Conservation (phyloP, 2,797 vertebrate genomes). For the Chromobotia macracanthus region DNA sequence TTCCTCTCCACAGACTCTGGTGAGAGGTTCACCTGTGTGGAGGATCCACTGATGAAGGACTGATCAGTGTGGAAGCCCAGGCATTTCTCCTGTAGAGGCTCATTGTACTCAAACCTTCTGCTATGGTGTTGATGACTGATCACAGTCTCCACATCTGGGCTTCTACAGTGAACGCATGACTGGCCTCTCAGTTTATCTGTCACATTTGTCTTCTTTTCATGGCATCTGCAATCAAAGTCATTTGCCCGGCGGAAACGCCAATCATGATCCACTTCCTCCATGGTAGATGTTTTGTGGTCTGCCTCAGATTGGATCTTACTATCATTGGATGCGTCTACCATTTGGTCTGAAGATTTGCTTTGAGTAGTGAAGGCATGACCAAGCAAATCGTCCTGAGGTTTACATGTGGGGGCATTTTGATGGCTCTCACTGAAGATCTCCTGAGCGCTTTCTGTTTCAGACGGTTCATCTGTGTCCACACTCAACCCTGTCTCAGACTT, state of each 20-base stretch:
- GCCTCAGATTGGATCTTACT: background rate
- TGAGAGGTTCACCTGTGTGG: slow-evolving; percentile 22
- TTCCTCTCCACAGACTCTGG: background rate
- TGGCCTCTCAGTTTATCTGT: background rate
- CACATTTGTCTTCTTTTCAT: slow-evolving; percentile 15
- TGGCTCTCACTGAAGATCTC: slow-evolving; percentile 43
- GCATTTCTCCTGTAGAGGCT: slow-evolving; percentile 28
- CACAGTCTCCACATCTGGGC: slow-evolving; percentile 22
- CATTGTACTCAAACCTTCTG: slow-evolving; percentile 22
- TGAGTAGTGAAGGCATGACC: slow-evolving; percentile 34
- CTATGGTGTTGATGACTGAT: slow-evolving; percentile 9
- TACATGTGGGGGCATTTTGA: slow-evolving; percentile 23
- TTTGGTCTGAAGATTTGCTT: slow-evolving; percentile 1
- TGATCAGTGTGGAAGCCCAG: slow-evolving; percentile 45
- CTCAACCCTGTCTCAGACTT: slow-evolving; percentile 18
- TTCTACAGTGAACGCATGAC: slow-evolving; percentile 9
- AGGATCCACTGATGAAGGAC: slow-evolving; percentile 44
- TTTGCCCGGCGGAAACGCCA: slow-evolving; percentile 8
- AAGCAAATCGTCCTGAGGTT: slow-evolving; percentile 44
- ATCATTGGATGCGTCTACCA: background rate
- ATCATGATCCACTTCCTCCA: background rate
- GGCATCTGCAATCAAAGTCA: slow-evolving; percentile 29
- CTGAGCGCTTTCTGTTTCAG: slow-evolving; percentile 54
- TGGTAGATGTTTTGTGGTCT: background rate
- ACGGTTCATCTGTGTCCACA: slow-evolving; percentile 43